phyloP scores from a whole-genome alignment of 2,113 vertebrate genomes.

The Blennius ocellaris region DNA sequence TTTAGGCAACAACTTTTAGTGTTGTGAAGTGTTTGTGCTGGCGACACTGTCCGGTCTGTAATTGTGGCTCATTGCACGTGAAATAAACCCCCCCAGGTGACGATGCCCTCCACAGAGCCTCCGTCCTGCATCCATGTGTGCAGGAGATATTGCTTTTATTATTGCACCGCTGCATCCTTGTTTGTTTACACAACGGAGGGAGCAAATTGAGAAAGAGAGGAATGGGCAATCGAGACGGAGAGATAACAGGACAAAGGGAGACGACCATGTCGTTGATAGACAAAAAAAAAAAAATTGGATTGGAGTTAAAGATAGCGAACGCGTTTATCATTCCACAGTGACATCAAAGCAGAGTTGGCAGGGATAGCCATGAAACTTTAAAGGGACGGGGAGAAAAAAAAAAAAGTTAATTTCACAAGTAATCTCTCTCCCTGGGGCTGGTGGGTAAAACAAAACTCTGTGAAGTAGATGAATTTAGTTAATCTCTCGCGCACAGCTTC shows the following conservation, averaged over 20 bases:
- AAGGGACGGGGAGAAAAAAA: neutral
- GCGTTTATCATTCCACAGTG: constrained; percentile 44
- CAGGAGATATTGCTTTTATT: constrained; percentile 16
- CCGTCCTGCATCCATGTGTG: neutral
- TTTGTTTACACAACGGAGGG: constrained; percentile 40
- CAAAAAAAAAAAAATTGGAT: constrained; percentile 65
- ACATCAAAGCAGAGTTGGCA: constrained; percentile 66
- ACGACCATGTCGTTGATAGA: constrained; percentile 35
- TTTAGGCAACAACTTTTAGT: no score
- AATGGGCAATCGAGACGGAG: neutral
- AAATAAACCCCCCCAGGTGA: no score
- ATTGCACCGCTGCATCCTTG: constrained; percentile 6
- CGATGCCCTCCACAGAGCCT: no score
- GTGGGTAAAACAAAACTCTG: constrained; percentile 75
- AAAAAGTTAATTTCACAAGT: constrained; percentile 67
- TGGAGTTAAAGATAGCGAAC: constrained; percentile 52
- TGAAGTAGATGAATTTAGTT: constrained; percentile 73
- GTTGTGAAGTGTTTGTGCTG: no score
- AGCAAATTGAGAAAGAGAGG: constrained; percentile 24
- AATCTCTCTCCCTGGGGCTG: constrained; percentile 64
- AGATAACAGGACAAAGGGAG: constrained; percentile 24
- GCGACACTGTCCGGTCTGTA: no score
- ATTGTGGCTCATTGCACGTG: no score
- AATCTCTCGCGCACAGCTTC: constrained; percentile 69
- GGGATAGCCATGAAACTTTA: constrained; percentile 47